Evolutionary conservation across 2,888 invertebrate genomes (phyloP), one percentile per base, ranked within the genome.

Genomic region (Biston betularia): DNA sequence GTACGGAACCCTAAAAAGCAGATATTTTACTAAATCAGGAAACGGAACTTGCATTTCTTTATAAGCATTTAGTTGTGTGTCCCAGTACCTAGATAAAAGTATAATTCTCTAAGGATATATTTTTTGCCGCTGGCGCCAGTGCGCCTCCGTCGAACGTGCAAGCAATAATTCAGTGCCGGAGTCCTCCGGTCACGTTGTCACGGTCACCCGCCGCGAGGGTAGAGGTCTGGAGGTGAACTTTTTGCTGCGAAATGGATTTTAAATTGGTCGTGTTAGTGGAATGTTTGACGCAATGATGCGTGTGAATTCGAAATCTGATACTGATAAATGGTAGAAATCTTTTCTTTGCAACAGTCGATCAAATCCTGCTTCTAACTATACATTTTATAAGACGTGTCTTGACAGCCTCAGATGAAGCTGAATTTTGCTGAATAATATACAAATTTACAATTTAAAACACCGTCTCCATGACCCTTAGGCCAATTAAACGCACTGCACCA

Each of bases 151-250:
- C 70, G 73, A 82, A 71, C 74, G 70, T 87, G 87, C 78, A 79
- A 77, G 80, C 85, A 78, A 88, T 89, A 88, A 88, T 76, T 88
- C 86, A 89, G 56, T 62, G 63, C 76, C 79, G 79, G 76, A 77
- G 75, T 63, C 48, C 67, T 55, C 14, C 57, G 58, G 46, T 52
- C 63, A 24, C 9, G 56, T 46, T 75, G 80, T 76, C 78, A 74
- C 68, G 75, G 80, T 76, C 78, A 74, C 68, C 72, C 69, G 72
- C 56, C 59, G 62, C 1, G 46, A 63, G 33, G 58, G 35, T 53
- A 38, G 6, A 11, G 63, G 48, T 63, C 14, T 53, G 15, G 6
- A 11, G 63, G 48, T 63, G 54, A 57, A 53, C 34, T 61, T 61
- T 66, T 66, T 66, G 42, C 50, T 35, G 55, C 6, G 49, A 68